A percentile compares a stretch with the other conserved stretches of the same genome.
phyloP scores from a whole-genome alignment of 2,113 vertebrate species.

The Pelvicachromis taeniatus region DNA sequence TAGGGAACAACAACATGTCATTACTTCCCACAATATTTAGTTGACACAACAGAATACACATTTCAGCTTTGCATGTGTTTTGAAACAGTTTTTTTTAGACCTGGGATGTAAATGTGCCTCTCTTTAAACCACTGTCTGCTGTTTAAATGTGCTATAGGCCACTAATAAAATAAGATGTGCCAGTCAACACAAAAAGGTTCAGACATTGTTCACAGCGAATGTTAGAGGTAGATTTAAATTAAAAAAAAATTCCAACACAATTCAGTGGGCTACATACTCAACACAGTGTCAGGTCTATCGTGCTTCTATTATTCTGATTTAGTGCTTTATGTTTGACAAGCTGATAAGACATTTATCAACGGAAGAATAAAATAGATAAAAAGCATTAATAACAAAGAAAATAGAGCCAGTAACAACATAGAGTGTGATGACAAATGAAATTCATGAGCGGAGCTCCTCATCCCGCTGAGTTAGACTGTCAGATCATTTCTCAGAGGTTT shows the following conservation, averaged over 20 bases:
- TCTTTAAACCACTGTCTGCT: background rate
- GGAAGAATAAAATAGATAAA: background rate
- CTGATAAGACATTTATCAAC: background rate
- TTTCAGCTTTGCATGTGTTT: background rate
- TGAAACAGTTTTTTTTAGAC: background rate
- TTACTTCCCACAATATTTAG: background rate
- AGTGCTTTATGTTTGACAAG: background rate
- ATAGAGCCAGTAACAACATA: background rate
- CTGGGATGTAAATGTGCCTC: background rate
- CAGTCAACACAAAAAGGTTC: background rate
- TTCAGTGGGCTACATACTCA: background rate
- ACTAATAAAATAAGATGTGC: background rate
- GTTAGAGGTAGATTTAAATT: background rate
- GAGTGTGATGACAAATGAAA: background rate
- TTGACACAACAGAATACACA: rapidly evolving
- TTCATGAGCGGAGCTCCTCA: background rate
- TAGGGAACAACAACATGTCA: background rate
- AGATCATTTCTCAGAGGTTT: background rate
- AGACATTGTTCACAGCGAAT: background rate
- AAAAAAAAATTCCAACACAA: background rate
- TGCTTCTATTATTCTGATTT: background rate
- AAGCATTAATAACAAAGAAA: background rate
- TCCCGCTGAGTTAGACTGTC: background rate
- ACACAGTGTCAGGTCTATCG: background rate
- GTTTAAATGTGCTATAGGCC: background rate